Evolutionary conservation across 2,797 vertebrate species (phyloP), one percentile per base, ranked within the genome.

Genomic region (Spinus pinus): DNA sequence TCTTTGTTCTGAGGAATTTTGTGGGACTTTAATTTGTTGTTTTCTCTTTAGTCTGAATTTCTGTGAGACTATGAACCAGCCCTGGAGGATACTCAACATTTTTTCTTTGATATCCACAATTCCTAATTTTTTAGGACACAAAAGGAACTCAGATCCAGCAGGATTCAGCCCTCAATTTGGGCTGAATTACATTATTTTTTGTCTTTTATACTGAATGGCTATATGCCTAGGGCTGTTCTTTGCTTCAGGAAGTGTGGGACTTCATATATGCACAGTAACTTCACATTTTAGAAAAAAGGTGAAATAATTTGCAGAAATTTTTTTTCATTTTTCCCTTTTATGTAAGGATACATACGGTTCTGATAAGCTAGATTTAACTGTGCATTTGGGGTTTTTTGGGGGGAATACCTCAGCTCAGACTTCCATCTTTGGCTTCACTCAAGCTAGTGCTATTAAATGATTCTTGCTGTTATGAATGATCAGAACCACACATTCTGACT

Each of bases 1-100:
- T 71, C 28, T 65, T 78, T 77, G 39, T 69, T 88, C 50, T 60
- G 57, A 65, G 54, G 74, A 74, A 72, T 81, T 88, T n/a, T 46
- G 70, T 89, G 65, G 41, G 44, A 61, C 30, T 86, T 78, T 69
- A 65, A 86, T 71, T 88, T 58, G n/a, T 61, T 71, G 42, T 74
- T 82, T 78, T 89, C 77, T 64, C 89, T 71, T 90, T 47, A 78
- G 87, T 65, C 70, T 87, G 88, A 64, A 79, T 89, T 93, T 95
- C 42, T 49, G 56, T 31, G 46, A 87, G 44, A 37, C 78, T 86
- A 27, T 6, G 14, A 95, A 83, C 31, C 71, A 80, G 41, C 42
- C 61, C 66, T 1, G 1, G 54, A 87, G 79, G 57, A 82, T 18
- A 81, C 24, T 84, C 23, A 1, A 41, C 61, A 49, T 91, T 92